Percentiles rank a stretch among this genome's conserved stretches.
Evolutionary conservation across 2,888 invertebrate genomes (phyloP).

Genomic region (Parnassius apollo): DNA sequence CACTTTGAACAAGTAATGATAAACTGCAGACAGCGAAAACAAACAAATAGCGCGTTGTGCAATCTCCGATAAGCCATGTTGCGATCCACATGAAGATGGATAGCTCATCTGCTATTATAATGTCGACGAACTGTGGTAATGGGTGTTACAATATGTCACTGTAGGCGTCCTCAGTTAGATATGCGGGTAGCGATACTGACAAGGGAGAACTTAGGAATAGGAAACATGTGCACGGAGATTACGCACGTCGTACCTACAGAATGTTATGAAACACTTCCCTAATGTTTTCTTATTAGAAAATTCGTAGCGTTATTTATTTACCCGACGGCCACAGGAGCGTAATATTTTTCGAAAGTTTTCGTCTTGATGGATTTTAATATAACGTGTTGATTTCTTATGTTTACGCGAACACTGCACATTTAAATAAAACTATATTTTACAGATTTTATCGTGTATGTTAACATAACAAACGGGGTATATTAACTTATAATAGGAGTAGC

Average conservation of each 20-base stretch:
- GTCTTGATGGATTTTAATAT: too few relatives aligned
- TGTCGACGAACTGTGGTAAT: conserved; percentile 14
- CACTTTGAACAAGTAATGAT: conserved; percentile 11
- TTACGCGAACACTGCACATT: too few relatives aligned
- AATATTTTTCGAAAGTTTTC: too few relatives aligned
- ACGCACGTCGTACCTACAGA: conserved; percentile 36
- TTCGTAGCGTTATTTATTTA: too few relatives aligned
- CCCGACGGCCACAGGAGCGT: too few relatives aligned
- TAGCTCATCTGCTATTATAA: not conserved
- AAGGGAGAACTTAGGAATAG: conserved; percentile 36
- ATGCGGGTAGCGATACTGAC: conserved; percentile 41
- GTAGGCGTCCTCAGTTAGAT: conserved; percentile 41
- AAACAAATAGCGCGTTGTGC: conserved; percentile 9
- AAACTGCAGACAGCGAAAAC: not conserved
- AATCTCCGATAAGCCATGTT: conserved; percentile 18
- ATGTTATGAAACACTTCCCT: not conserved
- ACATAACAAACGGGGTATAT: too few relatives aligned
- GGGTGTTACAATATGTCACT: conserved; percentile 34
- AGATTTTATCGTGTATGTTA: too few relatives aligned
- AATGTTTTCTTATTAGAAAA: too few relatives aligned
- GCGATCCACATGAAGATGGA: conserved; percentile 8
- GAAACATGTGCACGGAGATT: conserved; percentile 39
- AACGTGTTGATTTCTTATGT: too few relatives aligned
- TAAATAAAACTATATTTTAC: too few relatives aligned
- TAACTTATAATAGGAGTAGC: too few relatives aligned